Base-by-base conservation (phyloP, 2,113 vertebrate species). In the Chaenogobius annularis region DNA sequence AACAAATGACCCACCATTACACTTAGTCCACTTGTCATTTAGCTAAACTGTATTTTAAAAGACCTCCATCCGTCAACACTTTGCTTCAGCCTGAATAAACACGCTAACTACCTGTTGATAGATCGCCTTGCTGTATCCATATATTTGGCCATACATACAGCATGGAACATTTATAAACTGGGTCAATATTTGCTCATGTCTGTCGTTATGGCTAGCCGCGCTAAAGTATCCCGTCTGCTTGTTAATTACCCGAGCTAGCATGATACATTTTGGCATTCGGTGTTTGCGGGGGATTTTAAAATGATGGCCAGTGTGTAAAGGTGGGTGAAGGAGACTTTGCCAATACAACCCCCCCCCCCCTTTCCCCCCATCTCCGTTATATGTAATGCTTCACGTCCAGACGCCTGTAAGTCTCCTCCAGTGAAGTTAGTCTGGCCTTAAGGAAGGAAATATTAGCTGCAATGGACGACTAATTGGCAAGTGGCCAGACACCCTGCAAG, bases 381-480 rank as follows among this genome's bases (percentile, higher is more conserved):
- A 5, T 56, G 0, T 26, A 56, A 15, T 78, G 73, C 73, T 77
- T 80, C 66, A 11, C 72, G 68, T 74, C 66, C 67, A 81, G 87
- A 91, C 65, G 83, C 80, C 89, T 85, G 12, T 12, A 75, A 79
- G 85, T 89, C 81, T 89, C 86, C 83, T 79, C 71, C 69, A 81
- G 78, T 74, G 66, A 83, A 75, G 81, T 74, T 64, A 66, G 79
- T 73, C 80, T 79, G 44, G 73, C 73, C 77, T 82, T 71, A 80
- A 20, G 54, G 77, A 83, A 85, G 82, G 88, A 81, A 83, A 82
- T 73, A 78, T 86, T 83, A 89, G 74, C 85, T 87, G 81, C 77
- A 77, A 83, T n/a, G 22, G 40, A 86, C 80, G 20, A 6, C 72
- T 83, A 82, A 83, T 66, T 90, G 80, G 80, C 69, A 11, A 65